Conservation (phyloP, 2,113 vertebrate species). For the Hemiprocne comata region DNA sequence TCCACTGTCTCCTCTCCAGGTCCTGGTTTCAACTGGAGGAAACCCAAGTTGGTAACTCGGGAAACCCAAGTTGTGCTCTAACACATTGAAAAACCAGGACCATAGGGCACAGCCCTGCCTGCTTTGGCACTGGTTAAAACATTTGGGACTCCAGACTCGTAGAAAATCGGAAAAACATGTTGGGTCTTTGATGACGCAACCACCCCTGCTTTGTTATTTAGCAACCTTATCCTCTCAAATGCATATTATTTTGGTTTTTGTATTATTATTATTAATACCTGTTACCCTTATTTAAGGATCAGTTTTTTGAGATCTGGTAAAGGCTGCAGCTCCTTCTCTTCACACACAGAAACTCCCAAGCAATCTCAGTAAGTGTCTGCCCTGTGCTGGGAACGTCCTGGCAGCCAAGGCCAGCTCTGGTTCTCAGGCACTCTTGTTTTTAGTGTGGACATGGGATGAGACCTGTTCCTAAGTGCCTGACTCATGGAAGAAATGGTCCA, state of each 20-base stretch:
- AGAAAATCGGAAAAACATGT: not conserved
- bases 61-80: not conserved
- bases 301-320: not conserved
- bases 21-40: not conserved
- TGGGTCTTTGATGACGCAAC: not conserved
- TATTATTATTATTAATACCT: not conserved
- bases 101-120: not conserved
- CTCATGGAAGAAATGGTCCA: not conserved
- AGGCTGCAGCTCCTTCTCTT: not conserved
- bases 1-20: not conserved
- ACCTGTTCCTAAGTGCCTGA: not conserved
- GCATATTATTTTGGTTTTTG: not conserved
- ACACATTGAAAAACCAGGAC: not conserved
- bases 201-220: not conserved
- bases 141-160: not conserved
- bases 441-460: accelerated
- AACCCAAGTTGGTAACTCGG: not conserved
- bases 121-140: not conserved
- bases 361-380: not conserved
- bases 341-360: not conserved
- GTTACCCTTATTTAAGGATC: not conserved
- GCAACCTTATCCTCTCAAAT: not conserved
- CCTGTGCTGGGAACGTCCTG: accelerated
- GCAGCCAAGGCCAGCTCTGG: not conserved
- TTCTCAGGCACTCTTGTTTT: not conserved